Conservation (phyloP, 2,888 invertebrate genomes). For the Anagyrus pseudococci region DNA sequence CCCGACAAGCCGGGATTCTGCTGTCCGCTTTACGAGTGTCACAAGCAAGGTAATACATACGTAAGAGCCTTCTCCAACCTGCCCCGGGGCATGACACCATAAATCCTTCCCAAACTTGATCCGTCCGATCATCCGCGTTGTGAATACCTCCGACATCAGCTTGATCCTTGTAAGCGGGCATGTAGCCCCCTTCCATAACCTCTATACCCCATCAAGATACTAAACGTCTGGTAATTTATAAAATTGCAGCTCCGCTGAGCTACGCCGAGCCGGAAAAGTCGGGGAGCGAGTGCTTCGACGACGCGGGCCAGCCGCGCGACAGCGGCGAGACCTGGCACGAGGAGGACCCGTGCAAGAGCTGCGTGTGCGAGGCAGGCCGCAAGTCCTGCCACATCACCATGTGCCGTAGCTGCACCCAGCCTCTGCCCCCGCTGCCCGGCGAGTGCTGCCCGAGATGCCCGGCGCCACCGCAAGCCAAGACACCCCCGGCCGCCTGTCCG, state of each 20-base stretch:
- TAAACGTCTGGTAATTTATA: no score
- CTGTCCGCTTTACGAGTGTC: conserved; percentile 57
- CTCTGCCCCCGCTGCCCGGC: conserved; percentile 42
- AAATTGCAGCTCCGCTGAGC: conserved; percentile 14
- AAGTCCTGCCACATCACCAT: conserved; percentile 48
- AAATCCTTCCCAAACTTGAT: no score
- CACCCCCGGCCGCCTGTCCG: conserved; percentile 51
- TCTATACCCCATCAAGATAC: no score
- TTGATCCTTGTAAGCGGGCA: no score
- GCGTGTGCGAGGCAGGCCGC: conserved; percentile 49
- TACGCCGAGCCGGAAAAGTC: conserved; percentile 11
- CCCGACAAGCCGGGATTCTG: conserved; percentile 53
- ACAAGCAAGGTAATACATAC: conserved; percentile 53
- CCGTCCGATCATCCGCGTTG: no score
- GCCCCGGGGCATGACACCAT: no score
- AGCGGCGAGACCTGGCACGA: conserved; percentile 46
- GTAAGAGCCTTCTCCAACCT: conserved; percentile 8
- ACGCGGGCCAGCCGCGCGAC: conserved; percentile 42
- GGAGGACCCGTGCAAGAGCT: conserved; percentile 49
- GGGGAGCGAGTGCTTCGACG: conserved; percentile 36
- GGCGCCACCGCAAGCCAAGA: conserved; percentile 39
- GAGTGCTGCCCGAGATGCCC: conserved; percentile 50
- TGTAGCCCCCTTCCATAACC: no score
- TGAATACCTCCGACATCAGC: no score
- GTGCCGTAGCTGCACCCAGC: conserved; percentile 38